Base-by-base conservation (phyloP, 1,140 invertebrate genomes). In the Vollenhovia emeryi region DNA sequence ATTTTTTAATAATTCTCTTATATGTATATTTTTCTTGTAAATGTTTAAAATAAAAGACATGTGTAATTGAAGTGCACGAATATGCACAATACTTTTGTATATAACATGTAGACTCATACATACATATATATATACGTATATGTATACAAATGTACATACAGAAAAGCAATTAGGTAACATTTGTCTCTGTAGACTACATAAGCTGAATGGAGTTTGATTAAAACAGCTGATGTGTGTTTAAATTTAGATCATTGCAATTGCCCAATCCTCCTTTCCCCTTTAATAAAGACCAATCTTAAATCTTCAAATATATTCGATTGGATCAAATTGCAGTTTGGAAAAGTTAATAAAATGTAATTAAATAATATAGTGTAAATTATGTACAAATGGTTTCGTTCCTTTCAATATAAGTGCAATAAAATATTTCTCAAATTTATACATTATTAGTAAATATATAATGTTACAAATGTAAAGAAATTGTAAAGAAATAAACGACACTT, bases 211-310 rank as follows among this genome's bases (percentile, higher is more conserved):
- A 91, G 87, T 89, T 87, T 89, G 83, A 91, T 91, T 89, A 89
- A 91, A 91, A 84, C 84, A 68, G 55, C 48, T 59, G 45, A 71
- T 82, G 13, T 87, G 85, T 79, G 48, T 91, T 91, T 91, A 91
- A 91, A 91, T 91, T 89, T 91, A 91, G 90, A 90, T 82, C 74
- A 71, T 90, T 87, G 71, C 88, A 90, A 89, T 90, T 87, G 82
- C 55, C 36, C 57, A 86, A 89, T 88, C 76, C 75, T 87, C 30
- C 50, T 73, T 80, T 80, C 36, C 48, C 13, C 24, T 73, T 71
- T 45, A 18, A 36, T 30, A 24, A 73, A 82, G 50, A 73, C 8
- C 66, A 59, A 82, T 82, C 50, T 57, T 45, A 73, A 4, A 73
- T 57, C 36, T 36, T n/a, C 57, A 27, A 69, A 55, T 55, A 57